Conservation (phyloP, 2,113 vertebrate genomes). For the Phrynosoma blainvillii region DNA sequence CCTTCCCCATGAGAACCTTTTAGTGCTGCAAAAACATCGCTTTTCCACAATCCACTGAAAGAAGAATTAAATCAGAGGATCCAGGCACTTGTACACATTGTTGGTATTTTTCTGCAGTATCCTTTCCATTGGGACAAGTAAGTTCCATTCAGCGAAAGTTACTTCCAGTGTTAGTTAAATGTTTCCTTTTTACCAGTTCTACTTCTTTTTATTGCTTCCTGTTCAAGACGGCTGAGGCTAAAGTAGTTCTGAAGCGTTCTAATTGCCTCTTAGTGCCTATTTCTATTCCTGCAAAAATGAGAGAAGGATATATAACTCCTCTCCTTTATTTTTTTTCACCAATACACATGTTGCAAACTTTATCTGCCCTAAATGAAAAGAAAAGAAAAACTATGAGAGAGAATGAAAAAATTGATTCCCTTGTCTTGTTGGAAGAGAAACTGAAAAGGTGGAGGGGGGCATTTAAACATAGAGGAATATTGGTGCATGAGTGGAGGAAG, state of each 20-base stretch:
- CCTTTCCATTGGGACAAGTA: background rate
- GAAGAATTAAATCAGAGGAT: background rate
- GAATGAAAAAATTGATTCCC: background rate
- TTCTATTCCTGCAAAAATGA: background rate
- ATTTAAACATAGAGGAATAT: background rate
- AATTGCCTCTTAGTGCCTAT: slow-evolving; percentile 1
- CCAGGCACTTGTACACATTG: background rate
- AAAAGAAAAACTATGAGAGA: slow-evolving; percentile 2
- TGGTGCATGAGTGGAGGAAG: background rate
- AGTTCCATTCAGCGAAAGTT: background rate
- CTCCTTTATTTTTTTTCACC: background rate
- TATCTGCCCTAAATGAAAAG: background rate
- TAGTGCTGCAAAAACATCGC: background rate
- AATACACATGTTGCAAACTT: background rate
- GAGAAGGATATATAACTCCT: background rate
- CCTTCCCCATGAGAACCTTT: background rate
- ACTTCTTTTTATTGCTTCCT: background rate
- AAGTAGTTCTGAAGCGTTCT: background rate
- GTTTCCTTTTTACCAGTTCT: background rate
- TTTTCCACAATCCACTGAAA: background rate
- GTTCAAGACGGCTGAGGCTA: no score
- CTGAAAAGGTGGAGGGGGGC: background rate
- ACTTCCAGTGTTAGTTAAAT: slow-evolving; percentile 8
- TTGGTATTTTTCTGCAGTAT: background rate
- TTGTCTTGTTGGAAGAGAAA: background rate